These are phyloP conservation scores for Gambusia affinis DNA, from an alignment of 2,113 vertebrate genomes.

Conservation along the genomic window DNA sequence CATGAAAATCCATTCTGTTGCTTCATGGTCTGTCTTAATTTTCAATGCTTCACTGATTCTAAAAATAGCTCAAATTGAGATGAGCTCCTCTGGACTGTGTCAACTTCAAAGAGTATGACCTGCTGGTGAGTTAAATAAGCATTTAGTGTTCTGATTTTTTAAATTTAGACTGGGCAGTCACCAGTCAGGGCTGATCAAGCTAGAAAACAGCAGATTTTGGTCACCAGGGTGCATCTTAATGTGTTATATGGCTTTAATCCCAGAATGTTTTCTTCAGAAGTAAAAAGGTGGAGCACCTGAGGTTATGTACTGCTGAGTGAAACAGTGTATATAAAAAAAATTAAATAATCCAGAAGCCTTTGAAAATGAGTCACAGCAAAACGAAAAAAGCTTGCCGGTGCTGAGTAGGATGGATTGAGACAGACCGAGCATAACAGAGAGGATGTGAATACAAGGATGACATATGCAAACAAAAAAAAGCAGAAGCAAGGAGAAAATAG, in stretches of 20 bases:
- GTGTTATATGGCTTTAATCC: conserved; percentile 21
- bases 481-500: neutral
- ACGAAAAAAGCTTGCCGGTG: conserved; percentile 31
- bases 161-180: no score
- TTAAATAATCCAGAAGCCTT: conserved; percentile 43
- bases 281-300: conserved; percentile 13
- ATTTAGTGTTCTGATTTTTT: neutral
- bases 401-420: conserved; percentile 54
- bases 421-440: conserved; percentile 40
- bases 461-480: conserved; percentile 27
- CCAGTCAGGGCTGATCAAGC: no score
- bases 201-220: neutral
- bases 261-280: conserved; percentile 9
- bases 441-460: conserved; percentile 36
- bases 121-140: neutral
- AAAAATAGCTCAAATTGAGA: neutral
- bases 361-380: conserved; percentile 58
- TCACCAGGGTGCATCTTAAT: neutral
- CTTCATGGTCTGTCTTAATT: neutral
- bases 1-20: neutral
- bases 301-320: conserved; percentile 33
- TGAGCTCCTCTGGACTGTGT: neutral
- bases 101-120: neutral
- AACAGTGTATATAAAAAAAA: conserved; percentile 24
- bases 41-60: neutral